phyloP scores from a whole-genome alignment of 2,797 vertebrate genomes.

The Phoebastria nigripes region DNA sequence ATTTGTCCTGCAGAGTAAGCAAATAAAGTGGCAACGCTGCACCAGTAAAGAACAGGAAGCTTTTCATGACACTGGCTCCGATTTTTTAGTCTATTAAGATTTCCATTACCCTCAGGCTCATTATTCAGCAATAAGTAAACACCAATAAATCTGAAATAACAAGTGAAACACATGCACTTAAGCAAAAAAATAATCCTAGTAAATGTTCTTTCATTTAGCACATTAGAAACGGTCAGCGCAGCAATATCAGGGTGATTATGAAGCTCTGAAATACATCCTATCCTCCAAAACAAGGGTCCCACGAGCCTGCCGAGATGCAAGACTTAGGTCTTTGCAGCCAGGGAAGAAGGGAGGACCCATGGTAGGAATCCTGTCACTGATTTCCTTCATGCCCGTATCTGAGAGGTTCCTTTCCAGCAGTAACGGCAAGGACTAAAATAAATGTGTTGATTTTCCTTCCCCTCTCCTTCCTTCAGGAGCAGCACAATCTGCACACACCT shows the following conservation, averaged over 20 bases:
- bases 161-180: slow-evolving; percentile 29
- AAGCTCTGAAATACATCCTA: not conserved
- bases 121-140: slow-evolving; percentile 43
- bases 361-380: not conserved
- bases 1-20: slow-evolving; percentile 13
- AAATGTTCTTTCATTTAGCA: slow-evolving; percentile 18
- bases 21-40: not conserved
- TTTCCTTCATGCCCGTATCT: not conserved
- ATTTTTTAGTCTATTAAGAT: slow-evolving; percentile 39
- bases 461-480: not conserved
- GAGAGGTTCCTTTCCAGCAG: not conserved
- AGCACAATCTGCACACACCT: not conserved
- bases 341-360: not conserved
- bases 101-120: slow-evolving; percentile 35
- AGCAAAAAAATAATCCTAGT: slow-evolving; percentile 16
- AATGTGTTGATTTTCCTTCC: not conserved
- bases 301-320: not conserved
- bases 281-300: not conserved
- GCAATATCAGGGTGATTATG: not conserved
- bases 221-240: not conserved
- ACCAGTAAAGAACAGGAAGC: slow-evolving; percentile 37
- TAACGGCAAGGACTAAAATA: not conserved
- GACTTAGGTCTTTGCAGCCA: not conserved
- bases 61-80: slow-evolving; percentile 32
- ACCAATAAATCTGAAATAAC: slow-evolving; percentile 54